These are phyloP conservation scores for Drosophila koepferae DNA, from an alignment of 2,888 invertebrate species.

Conservation along the genomic window DNA sequence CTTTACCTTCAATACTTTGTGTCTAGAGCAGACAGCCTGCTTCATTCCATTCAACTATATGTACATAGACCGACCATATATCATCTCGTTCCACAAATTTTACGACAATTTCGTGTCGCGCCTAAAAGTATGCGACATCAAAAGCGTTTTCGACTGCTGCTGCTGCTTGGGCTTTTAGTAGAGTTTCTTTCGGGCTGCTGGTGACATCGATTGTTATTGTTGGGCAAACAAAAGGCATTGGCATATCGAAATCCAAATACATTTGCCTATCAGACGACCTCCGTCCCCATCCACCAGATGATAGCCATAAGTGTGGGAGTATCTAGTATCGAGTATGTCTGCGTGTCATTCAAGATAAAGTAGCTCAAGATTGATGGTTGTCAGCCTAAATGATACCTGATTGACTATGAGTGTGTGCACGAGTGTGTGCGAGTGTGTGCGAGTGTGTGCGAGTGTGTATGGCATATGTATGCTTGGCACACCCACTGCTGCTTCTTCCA, in stretches of 20 bases:
- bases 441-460: constrained; percentile 45
- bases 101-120: constrained; percentile 43
- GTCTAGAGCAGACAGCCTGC: constrained; percentile 28
- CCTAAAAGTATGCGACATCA: constrained; percentile 69
- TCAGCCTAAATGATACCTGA: constrained; percentile 74
- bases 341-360: constrained; percentile 69
- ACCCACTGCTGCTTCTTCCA: constrained; percentile 9
- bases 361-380: constrained; percentile 78
- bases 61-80: constrained; percentile 31
- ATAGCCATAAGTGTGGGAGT: constrained; percentile 46
- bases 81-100: constrained; percentile 33
- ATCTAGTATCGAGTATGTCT: constrained; percentile 54
- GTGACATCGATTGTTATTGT: constrained; percentile 81
- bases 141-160: constrained; percentile 32
- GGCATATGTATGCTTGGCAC: constrained; percentile 43
- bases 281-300: constrained; percentile 4
- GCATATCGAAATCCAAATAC: constrained; percentile 60
- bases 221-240: constrained; percentile 69
- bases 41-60: constrained; percentile 3
- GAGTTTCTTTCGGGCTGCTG: constrained; percentile 34
- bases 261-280: constrained; percentile 63
- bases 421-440: constrained; percentile 47
- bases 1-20: constrained; percentile 42
- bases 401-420: constrained; percentile 56
- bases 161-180: constrained; percentile 46